Evolutionary conservation across 2,113 vertebrate genomes (phyloP).

Genomic region (Cyanoliseus patagonus): DNA sequence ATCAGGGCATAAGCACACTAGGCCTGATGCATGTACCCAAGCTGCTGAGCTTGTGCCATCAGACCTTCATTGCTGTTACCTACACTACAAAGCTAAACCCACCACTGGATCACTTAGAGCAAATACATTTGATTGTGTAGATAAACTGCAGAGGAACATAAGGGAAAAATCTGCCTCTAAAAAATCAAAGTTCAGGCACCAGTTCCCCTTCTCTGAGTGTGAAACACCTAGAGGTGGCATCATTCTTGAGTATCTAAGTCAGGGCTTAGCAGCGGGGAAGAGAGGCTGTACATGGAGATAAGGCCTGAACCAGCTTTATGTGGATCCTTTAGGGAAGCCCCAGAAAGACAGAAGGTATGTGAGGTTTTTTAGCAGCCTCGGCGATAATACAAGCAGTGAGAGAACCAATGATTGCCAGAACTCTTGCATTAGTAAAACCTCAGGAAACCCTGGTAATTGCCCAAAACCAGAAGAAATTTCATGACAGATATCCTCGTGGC

Average conservation of each 20-base stretch:
- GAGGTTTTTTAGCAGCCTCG: not conserved
- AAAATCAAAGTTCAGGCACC: not conserved
- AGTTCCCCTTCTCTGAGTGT: not conserved
- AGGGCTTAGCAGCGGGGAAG: not conserved
- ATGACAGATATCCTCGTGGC: not conserved
- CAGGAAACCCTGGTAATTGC: not conserved
- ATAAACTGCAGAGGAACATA: not conserved
- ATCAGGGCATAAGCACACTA: not conserved
- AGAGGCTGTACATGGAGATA: not conserved
- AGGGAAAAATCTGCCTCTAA: not conserved
- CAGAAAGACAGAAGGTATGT: not conserved
- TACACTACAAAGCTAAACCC: not conserved
- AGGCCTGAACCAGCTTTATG: not conserved
- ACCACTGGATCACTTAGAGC: not conserved
- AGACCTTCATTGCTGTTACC: not conserved
- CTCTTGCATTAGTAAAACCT: not conserved
- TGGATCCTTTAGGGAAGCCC: not conserved
- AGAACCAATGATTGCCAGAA: not conserved
- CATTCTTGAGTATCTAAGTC: not conserved
- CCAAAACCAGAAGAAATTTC: not conserved
- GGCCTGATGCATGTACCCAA: not conserved
- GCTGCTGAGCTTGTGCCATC: not conserved
- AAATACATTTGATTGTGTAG: not conserved
- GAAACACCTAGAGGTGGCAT: not conserved
- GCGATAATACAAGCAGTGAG: not conserved